Evolutionary conservation across 2,113 vertebrate species (phyloP), one percentile per base, ranked within the genome.

Genomic region (Miniopterus natalensis): DNA sequence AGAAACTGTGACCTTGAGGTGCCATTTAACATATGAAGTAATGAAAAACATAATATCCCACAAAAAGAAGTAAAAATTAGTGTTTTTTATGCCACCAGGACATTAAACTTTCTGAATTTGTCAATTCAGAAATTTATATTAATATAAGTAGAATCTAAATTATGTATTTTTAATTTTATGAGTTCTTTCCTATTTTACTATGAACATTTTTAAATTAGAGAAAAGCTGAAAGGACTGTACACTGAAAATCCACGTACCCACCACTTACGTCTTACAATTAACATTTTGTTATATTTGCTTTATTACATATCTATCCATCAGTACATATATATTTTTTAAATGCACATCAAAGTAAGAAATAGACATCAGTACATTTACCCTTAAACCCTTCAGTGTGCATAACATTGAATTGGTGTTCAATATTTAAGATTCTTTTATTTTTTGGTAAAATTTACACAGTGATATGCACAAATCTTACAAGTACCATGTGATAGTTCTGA

Each of bases 1-100:
- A 94, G 65, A 94, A 96, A 88, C 23, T 59, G 27, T 75, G 42
- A 81, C 36, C 81, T 77, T 66, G 88, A 95, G 61, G 77, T 89
- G 36, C 66, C 92, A 91, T 25, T 95, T 88, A 89, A 88, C 20
- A 77, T 18, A 88, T 8, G n/a, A 94, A 49, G 21, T 80, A 90
- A 51, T 40, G 18, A 80, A 92, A 96, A 66, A 81, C n/a, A 78
- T 93, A 91, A 81, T 80, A 95, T 18, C n/a, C 47, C 75, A 73
- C 1, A 53, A 84, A 71, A 90, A 65, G 55, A 63, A 70, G 29
- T 84, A 78, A 88, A 79, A 78, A 83, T 45, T 47, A 91, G 17
- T 74, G 68, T 61, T 93, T 95, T 81, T 40, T 73, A 73, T 61
- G 47, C 66, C 40, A 89, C 6, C 71, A 73, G 51, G n/a, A 85